Evolutionary conservation across 1,140 invertebrate species (phyloP).

Genomic region (Polypedilum pembai): DNA sequence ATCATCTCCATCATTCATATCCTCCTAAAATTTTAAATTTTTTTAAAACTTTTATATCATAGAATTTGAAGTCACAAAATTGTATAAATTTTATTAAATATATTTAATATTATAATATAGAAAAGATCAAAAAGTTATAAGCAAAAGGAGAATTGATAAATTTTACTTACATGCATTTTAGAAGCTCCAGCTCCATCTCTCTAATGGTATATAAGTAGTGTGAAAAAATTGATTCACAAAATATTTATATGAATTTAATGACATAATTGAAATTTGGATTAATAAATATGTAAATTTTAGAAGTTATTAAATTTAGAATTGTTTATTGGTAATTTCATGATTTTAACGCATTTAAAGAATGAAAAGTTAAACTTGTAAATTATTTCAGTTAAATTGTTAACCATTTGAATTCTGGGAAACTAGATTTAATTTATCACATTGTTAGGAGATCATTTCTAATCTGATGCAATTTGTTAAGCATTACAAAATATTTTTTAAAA

Average conservation of each 20-base stretch:
- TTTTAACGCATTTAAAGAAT: no score
- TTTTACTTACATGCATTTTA: not conserved
- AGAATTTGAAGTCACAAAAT: no score
- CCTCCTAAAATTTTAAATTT: slow-evolving; percentile 3
- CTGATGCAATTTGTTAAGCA: no score
- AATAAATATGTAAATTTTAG: no score
- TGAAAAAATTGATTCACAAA: not conserved
- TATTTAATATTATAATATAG: not conserved
- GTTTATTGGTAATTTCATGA: no score
- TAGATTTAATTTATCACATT: no score
- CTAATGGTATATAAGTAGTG: not conserved
- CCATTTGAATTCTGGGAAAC: no score
- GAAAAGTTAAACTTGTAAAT: no score
- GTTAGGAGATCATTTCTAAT: no score
- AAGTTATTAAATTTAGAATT: no score
- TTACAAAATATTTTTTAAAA: no score
- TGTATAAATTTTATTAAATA: not conserved
- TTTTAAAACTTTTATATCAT: not conserved
- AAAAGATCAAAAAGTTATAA: not conserved
- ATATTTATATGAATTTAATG: not conserved
- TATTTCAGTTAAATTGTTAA: no score
- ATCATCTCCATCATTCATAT: not conserved
- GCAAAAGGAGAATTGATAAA: not conserved
- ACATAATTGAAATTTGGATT: not conserved
- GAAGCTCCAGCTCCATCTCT: not conserved